Evolutionary conservation across 2,113 vertebrate species (phyloP), one percentile per base, ranked within the genome.

Genomic region (Phalacrocorax carbo): DNA sequence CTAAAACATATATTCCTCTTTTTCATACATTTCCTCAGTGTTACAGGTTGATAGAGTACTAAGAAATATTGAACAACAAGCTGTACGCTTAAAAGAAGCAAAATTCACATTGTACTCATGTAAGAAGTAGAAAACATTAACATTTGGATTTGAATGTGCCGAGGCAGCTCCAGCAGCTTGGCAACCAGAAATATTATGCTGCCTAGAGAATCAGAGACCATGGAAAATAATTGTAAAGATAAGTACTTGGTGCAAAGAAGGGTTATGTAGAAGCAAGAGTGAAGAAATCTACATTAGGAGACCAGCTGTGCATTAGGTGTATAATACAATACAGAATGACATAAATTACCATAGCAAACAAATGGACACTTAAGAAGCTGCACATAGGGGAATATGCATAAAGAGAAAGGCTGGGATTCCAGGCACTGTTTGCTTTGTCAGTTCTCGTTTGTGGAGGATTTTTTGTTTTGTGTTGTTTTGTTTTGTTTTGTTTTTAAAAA

Each of bases 261-360:
- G 62, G 70, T 93, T 95, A 62, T 69, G 52, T 68, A 61, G 85
- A 95, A 88, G 68, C 75, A 95, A 82, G 86, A 97, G 89, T 96
- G 80, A 97, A 98, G 95, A 97, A 95, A 98, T 97, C 93, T 93
- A 76, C 85, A 94, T 97, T 97, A 96, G 94, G 96, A 97, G 90
- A 96, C 89, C 96, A 97, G 96, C 94, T 97, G 96, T 96, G 97
- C 93, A 84, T 98, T 97, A 97, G 96, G 94, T 97, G 95, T 97
- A 96, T 95, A 87, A 76, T 88, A 92, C 90, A 98, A 97, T 93
- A 90, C 71, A 94, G 73, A 96, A 91, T 95, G 94, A 97, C 97
- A 97, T 97, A 96, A 98, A 98, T 97, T 98, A 97, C 89, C 94
- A 96, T 91, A 96, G 96, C 58, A 97, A 97, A 97, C 75, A 97